Percentiles rank a stretch among this genome's conserved stretches.
These are phyloP conservation scores for Rhabdornis inornatus DNA, from an alignment of 2,113 vertebrate species.

Conservation along the genomic window DNA sequence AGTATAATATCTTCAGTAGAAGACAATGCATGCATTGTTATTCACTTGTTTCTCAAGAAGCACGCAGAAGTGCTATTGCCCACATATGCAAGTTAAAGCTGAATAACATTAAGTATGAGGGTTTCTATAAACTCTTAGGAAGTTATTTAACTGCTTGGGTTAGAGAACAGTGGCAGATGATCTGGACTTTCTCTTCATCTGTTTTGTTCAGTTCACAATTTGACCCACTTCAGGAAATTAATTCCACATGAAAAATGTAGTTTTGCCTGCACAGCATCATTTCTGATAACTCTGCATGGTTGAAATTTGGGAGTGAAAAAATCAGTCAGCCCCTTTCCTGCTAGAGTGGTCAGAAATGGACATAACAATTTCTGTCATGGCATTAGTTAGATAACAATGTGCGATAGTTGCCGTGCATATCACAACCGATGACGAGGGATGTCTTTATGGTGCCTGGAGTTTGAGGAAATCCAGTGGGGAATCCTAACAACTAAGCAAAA, in stretches of 20 bases:
- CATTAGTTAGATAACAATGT: not conserved
- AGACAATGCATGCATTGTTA: not conserved
- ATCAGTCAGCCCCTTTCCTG: not conserved
- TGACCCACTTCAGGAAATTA: not conserved
- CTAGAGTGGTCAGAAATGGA: not conserved
- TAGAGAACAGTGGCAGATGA: not conserved
- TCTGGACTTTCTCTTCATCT: not conserved
- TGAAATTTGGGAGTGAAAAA: not conserved
- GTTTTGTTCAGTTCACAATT: not conserved
- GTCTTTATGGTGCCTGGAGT: not conserved
- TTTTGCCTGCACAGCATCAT: not conserved
- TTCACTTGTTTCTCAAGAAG: not conserved
- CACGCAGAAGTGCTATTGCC: not conserved
- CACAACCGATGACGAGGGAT: not conserved
- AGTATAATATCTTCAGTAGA: not conserved
- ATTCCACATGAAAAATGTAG: not conserved
- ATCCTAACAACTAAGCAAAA: not conserved
- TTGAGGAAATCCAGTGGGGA: not conserved
- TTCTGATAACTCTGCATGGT: not conserved
- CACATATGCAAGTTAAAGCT: not conserved
- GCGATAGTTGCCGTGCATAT: fast-evolving
- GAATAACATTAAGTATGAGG: not conserved
- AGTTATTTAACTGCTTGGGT: not conserved
- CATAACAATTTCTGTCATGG: not conserved
- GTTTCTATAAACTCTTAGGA: not conserved